phyloP scores from a whole-genome alignment of 2,797 vertebrate genomes.

The Argya squamiceps region DNA sequence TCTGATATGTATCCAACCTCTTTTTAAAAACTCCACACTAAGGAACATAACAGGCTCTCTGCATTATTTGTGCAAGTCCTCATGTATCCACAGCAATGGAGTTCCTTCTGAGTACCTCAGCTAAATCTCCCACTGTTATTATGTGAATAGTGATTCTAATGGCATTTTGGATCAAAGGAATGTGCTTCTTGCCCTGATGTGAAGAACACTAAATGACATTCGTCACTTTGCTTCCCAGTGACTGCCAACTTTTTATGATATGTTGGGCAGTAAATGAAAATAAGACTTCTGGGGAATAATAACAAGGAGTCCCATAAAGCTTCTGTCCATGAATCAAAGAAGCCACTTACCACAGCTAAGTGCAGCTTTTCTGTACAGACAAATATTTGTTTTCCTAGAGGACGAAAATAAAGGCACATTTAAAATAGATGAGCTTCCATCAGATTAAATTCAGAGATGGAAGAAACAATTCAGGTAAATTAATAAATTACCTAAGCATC shows the following conservation, averaged over 20 bases:
- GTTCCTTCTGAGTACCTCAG: background rate
- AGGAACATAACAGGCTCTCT: background rate
- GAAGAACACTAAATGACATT: slow-evolving; percentile 31
- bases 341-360: slow-evolving; percentile 30
- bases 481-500: slow-evolving; percentile 22
- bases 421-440: slow-evolving; percentile 7
- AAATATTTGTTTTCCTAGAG: slow-evolving; percentile 33
- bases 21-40: background rate
- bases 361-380: slow-evolving; percentile 12
- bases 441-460: slow-evolving; percentile 11
- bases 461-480: slow-evolving; percentile 47
- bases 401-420: slow-evolving; percentile 4
- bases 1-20: background rate
- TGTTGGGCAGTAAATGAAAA: slow-evolving; percentile 56
- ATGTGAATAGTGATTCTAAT: slow-evolving; percentile 2
- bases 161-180: slow-evolving; percentile 42
- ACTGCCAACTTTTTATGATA: slow-evolving; percentile 49
- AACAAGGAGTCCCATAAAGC: slow-evolving; percentile 42
- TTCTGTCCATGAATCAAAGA: slow-evolving; percentile 41
- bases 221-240: slow-evolving; percentile 33
- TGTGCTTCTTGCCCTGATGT: background rate
- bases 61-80: background rate
- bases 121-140: slow-evolving; percentile 16
- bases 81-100: background rate
- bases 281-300: slow-evolving; percentile 41